These are phyloP conservation scores for Ficedula albicollis DNA, from an alignment of 2,797 vertebrate genomes.

Conservation along the genomic window DNA sequence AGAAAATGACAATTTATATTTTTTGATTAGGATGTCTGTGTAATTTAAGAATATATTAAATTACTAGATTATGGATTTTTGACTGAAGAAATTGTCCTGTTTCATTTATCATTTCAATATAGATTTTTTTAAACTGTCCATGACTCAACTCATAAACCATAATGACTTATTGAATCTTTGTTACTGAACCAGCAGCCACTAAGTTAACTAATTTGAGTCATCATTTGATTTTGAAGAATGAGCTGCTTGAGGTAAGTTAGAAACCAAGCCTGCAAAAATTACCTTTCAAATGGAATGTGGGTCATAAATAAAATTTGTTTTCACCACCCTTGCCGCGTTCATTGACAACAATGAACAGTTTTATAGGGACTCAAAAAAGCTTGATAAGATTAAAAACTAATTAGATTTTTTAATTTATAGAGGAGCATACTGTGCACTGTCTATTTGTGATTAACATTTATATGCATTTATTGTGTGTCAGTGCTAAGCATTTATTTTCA, in stretches of 20 bases:
- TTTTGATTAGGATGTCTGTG: not conserved
- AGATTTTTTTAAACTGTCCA: not conserved
- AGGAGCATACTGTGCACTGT: not conserved
- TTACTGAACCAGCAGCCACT: not conserved
- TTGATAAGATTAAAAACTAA: not conserved
- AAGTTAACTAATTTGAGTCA: slow-evolving; percentile 4
- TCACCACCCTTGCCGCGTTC: accelerated
- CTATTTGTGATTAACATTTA: not conserved
- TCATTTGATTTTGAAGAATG: slow-evolving; percentile 1
- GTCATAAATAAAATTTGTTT: not conserved
- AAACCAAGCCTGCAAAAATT: not conserved
- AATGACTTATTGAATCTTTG: not conserved
- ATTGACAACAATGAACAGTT: not conserved
- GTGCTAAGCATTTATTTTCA: not conserved
- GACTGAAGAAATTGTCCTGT: not conserved
- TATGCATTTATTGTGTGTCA: not conserved
- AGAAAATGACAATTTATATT: not conserved
- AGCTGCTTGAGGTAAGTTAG: not conserved
- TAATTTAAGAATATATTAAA: not conserved
- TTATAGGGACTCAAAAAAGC: not conserved
- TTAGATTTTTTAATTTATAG: not conserved
- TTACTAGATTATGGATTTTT: not conserved
- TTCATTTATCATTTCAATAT: not conserved
- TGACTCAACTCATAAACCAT: not conserved
- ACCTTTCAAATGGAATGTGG: not conserved